Conservation (phyloP, 2,113 vertebrate genomes). For the sheep (Ovis aries) region ARS-UI_Ramb_v3.0 NC_056064.1:6840501-6841000, state of each 20-base stretch:
- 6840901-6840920: slow-evolving; percentile 29
- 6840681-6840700: slow-evolving; percentile 63
- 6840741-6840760: slow-evolving; percentile 52
- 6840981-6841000: neutral
- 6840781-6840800: slow-evolving; percentile 60
- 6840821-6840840: slow-evolving; percentile 56
- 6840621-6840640: slow-evolving; percentile 29
- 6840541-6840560: neutral
- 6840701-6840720: slow-evolving; percentile 37
- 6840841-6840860: slow-evolving; percentile 50
- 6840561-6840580: neutral
- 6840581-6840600: neutral
- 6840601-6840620: slow-evolving; percentile 17
- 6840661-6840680: slow-evolving; percentile 39
- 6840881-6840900: slow-evolving; percentile 29
- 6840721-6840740: slow-evolving; percentile 52
- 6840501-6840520: neutral
- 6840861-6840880: slow-evolving; percentile 61
- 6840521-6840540: slow-evolving; percentile 21
- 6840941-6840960: neutral
- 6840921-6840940: slow-evolving; percentile 24
- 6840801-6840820: slow-evolving; percentile 54
- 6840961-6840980: slow-evolving; percentile 4
- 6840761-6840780: slow-evolving; percentile 66
- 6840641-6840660: slow-evolving; percentile 36